Evolutionary conservation across 2,113 vertebrate genomes (phyloP).

Genomic region (Leucoraja erinaceus): DNA sequence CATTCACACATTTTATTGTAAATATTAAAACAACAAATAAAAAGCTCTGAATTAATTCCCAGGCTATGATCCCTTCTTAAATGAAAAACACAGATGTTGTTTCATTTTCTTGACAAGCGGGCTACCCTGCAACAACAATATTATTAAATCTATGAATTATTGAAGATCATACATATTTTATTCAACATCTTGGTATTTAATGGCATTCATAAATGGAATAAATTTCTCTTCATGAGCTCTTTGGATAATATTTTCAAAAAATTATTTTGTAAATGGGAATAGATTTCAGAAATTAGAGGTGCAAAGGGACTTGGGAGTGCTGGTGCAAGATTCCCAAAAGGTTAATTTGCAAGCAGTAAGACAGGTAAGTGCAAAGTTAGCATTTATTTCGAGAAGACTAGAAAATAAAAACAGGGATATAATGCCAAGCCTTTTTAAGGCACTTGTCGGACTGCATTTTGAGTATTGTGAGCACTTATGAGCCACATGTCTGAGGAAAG

Average conservation of each 20-base stretch:
- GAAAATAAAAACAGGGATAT: no score
- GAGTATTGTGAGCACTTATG: no score
- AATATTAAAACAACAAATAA: neutral
- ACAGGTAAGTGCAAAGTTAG: no score
- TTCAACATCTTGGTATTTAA: neutral
- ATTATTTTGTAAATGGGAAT: no score
- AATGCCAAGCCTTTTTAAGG: no score
- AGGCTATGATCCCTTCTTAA: neutral
- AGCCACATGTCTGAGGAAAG: no score
- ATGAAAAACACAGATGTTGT: neutral
- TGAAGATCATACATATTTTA: neutral
- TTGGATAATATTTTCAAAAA: neutral
- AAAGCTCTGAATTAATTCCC: neutral
- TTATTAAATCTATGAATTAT: neutral
- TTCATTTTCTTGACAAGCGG: neutral
- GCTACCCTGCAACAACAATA: neutral
- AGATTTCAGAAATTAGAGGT: no score
- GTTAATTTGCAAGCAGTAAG: no score
- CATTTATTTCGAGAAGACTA: no score
- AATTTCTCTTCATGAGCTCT: neutral
- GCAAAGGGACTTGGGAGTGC: no score
- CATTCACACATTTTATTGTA: neutral
- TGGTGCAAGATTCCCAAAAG: no score
- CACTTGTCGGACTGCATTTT: no score
- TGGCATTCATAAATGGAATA: neutral